A percentile compares a stretch with the other conserved stretches of the same genome.
phyloP scores from a whole-genome alignment of 2,113 vertebrate genomes.

The Megaptera novaeangliae region DNA sequence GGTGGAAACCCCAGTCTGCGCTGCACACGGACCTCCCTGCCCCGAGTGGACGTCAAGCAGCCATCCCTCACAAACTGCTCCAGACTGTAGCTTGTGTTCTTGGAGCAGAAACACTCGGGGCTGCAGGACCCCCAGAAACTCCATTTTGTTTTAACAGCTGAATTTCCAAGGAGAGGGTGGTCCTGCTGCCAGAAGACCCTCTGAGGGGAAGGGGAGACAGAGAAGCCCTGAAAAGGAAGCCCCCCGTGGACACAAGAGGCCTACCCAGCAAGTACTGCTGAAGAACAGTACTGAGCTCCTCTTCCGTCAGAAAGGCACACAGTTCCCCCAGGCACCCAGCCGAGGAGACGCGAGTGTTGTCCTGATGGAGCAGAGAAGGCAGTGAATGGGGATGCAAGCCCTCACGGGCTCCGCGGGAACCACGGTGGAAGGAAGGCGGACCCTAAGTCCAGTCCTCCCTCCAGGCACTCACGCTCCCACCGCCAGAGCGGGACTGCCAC shows the following conservation, averaged over 20 bases:
- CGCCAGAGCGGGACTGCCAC: background rate
- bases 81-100: background rate
- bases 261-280: constrained; percentile 92
- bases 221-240: background rate
- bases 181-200: background rate
- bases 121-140: background rate
- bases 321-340: constrained; percentile 95
- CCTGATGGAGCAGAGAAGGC: constrained; percentile 77
- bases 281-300: constrained; percentile 89
- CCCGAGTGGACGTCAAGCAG: background rate
- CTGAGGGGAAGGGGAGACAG: background rate
- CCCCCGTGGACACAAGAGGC: background rate
- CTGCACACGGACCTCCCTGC: background rate
- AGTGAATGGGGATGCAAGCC: background rate
- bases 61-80: background rate
- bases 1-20: background rate
- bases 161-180: background rate
- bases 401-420: background rate
- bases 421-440: background rate
- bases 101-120: background rate
- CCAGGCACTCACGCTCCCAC: background rate
- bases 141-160: background rate
- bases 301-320: constrained; percentile 94
- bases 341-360: constrained; percentile 94
- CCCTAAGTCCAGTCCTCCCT: background rate